Conservation (phyloP, 2,113 vertebrate genomes). For the Peromyscus polionotus region DNA sequence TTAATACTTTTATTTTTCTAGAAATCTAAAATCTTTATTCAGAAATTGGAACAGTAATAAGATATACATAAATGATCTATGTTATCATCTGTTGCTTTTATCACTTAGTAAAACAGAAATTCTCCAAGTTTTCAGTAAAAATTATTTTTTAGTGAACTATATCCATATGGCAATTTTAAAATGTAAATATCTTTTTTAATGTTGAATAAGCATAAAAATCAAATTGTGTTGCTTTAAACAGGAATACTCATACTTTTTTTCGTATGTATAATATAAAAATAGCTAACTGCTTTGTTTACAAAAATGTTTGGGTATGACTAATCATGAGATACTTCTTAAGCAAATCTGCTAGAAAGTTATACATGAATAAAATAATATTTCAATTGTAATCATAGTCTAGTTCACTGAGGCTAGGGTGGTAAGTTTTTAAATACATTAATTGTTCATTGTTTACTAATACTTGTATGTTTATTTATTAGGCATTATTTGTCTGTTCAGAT, state of each 20-base stretch:
- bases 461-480: not conserved
- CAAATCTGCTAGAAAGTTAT: slow-evolving; percentile 63
- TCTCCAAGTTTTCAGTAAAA: slow-evolving; percentile 46
- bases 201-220: slow-evolving; percentile 73
- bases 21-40: slow-evolving; percentile 45
- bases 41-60: slow-evolving; percentile 63
- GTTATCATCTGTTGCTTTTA: slow-evolving; percentile 60
- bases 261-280: slow-evolving; percentile 78
- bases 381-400: slow-evolving; percentile 50
- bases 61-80: slow-evolving; percentile 40
- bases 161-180: slow-evolving; percentile 69
- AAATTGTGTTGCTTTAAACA: slow-evolving; percentile 73
- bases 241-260: slow-evolving; percentile 71
- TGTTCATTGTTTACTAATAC: not conserved
- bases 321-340: slow-evolving; percentile 75
- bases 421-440: slow-evolving; percentile 28
- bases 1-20: slow-evolving; percentile 11
- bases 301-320: slow-evolving; percentile 80
- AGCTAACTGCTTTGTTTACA: slow-evolving; percentile 74
- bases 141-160: slow-evolving; percentile 41
- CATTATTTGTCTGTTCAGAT: slow-evolving; percentile 37
- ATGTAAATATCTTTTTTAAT: slow-evolving; percentile 74
- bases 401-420: not conserved
- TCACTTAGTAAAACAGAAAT: slow-evolving; percentile 67
- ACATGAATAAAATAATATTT: slow-evolving; percentile 49